phyloP scores from a whole-genome alignment of 2,888 invertebrate genomes.

The Noctua pronuba region DNA sequence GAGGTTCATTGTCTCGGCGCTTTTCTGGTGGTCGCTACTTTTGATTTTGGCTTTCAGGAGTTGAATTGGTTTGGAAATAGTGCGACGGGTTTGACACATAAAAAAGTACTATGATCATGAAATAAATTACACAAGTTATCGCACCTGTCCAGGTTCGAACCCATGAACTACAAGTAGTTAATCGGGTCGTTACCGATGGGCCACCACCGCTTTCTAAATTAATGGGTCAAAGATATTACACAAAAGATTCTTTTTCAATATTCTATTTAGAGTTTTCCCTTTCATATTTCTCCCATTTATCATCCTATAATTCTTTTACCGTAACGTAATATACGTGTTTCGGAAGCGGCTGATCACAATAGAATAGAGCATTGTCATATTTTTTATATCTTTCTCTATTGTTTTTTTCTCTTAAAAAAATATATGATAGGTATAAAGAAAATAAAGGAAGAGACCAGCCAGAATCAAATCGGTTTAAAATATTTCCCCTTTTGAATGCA shows the following conservation, averaged over 20 bases:
- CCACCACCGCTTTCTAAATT: neutral
- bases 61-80: no score
- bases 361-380: neutral
- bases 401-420: neutral
- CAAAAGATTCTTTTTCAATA: neutral
- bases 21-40: no score
- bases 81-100: no score
- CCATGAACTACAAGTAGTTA: neutral
- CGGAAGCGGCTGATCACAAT: neutral
- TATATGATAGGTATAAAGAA: neutral
- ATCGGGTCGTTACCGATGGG: neutral
- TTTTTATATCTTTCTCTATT: neutral
- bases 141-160: no score
- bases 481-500: no score
- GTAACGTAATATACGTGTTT: neutral
- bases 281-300: neutral
- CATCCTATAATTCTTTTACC: neutral
- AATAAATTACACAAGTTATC: no score
- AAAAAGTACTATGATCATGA: no score
- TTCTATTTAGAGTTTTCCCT: neutral
- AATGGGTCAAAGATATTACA: neutral
- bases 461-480: no score
- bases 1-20: no score
- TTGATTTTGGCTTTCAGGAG: no score
- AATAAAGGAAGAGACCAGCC: neutral